Conservation (phyloP, 2,797 vertebrate genomes). For the Malurus leucopterus region DNA sequence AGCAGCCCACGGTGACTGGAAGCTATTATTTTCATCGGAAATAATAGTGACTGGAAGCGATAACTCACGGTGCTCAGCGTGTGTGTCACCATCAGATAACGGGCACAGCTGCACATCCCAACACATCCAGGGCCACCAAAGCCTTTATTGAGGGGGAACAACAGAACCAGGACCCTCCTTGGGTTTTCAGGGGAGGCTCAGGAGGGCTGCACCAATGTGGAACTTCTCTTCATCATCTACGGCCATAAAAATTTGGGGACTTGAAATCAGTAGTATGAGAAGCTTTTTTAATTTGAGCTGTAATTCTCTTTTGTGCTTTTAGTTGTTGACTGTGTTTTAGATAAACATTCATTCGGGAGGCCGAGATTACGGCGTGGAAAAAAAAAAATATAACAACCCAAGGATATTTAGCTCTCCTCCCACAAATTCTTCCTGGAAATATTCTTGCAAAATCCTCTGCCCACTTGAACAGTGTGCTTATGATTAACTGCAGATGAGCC, state of each 20-base stretch:
- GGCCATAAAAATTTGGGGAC: not conserved
- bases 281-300: constrained; percentile 50
- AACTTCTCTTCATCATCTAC: constrained; percentile 29
- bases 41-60: constrained; percentile 66
- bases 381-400: constrained; percentile 2
- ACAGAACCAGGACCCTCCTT: constrained; percentile 1
- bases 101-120: constrained; percentile 39
- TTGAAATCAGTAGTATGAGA: constrained; percentile 17
- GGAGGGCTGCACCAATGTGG: not conserved
- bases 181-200: not conserved
- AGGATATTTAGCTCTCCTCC: constrained; percentile 47
- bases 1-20: constrained; percentile 61
- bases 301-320: constrained; percentile 39
- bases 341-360: constrained; percentile 52
- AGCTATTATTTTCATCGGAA: constrained; percentile 63
- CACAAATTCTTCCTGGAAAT: constrained; percentile 63
- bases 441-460: constrained; percentile 62
- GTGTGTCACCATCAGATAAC: constrained; percentile 69
- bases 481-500: constrained; percentile 78
- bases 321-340: constrained; percentile 18
- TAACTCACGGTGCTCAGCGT: constrained; percentile 42
- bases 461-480: constrained; percentile 59
- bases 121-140: not conserved
- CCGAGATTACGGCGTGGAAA: constrained; percentile 1
- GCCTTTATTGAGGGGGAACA: not conserved